Evolutionary conservation across 1,140 invertebrate species (phyloP).

Genomic region (Temnothorax longispinosus): DNA sequence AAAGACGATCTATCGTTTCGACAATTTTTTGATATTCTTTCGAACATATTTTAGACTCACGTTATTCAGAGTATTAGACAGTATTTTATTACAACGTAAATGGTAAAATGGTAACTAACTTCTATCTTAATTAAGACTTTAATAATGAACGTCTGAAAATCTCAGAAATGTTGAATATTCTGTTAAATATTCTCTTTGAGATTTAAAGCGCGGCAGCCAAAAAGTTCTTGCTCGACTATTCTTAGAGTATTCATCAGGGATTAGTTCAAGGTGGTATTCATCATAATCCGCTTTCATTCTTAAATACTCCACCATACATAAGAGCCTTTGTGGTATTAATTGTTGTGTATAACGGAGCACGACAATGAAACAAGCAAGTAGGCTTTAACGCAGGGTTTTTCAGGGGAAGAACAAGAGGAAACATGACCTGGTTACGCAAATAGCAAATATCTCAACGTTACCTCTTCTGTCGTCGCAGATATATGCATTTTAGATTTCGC

Average conservation of each 20-base stretch:
- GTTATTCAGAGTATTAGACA: background rate
- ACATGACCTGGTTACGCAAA: slow-evolving; percentile 15
- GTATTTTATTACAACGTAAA: background rate
- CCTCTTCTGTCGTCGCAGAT: background rate
- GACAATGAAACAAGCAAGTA: background rate
- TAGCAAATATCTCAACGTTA: background rate
- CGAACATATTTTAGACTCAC: background rate
- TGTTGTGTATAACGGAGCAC: slow-evolving; percentile 6
- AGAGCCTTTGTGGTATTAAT: slow-evolving; percentile 60
- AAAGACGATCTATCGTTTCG: background rate
- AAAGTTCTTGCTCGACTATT: slow-evolving; percentile 33
- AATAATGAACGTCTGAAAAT: slow-evolving; percentile 3
- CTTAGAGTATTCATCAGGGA: background rate
- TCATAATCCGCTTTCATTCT: slow-evolving; percentile 43
- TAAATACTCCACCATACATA: slow-evolving; percentile 17
- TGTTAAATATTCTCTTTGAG: slow-evolving; percentile 33
- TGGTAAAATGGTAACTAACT: background rate
- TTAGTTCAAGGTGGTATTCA: background rate
- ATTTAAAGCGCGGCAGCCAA: background rate
- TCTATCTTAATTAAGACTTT: background rate
- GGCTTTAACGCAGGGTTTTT: background rate
- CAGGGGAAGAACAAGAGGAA: background rate
- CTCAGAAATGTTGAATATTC: background rate
- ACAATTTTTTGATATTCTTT: background rate
- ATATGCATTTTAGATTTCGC: background rate